These are phyloP conservation scores for Gopherus evgoodei DNA, from an alignment of 2,113 vertebrate genomes.

Conservation along the genomic window DNA sequence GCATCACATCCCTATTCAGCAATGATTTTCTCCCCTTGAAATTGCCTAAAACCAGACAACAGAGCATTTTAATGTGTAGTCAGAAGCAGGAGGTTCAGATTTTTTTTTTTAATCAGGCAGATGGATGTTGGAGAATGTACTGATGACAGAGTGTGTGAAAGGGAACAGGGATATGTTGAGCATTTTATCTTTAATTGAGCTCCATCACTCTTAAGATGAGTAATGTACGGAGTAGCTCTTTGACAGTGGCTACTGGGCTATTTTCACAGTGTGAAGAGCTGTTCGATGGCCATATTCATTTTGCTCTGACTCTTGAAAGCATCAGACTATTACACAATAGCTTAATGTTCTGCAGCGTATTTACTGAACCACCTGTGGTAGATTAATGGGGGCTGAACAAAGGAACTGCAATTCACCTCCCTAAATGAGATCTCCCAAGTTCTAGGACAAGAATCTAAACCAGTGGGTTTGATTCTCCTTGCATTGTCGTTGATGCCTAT, in stretches of 20 bases:
- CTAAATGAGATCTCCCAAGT: neutral
- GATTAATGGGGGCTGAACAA: neutral
- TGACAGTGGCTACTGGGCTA: neutral
- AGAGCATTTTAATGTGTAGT: slow-evolving; percentile 18
- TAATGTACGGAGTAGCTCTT: neutral
- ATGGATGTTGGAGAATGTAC: neutral
- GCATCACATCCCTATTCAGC: fast-evolving
- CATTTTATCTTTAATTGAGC: slow-evolving; percentile 20
- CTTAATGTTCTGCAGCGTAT: neutral
- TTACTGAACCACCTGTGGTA: neutral
- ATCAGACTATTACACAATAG: neutral
- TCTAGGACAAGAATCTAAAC: neutral
- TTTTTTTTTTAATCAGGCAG: neutral
- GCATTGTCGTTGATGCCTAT: neutral
- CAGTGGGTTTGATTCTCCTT: neutral
- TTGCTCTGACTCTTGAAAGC: slow-evolving; percentile 23
- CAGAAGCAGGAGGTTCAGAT: neutral
- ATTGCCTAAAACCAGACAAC: neutral
- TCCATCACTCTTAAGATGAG: neutral
- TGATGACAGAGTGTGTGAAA: neutral
- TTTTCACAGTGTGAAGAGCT: neutral
- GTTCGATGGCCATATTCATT: slow-evolving; percentile 8
- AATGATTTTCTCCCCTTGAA: neutral
- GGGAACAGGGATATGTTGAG: neutral
- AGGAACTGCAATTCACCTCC: neutral